Percentiles rank a stretch among this genome's conserved stretches.
These are phyloP conservation scores for Chydorus sphaericus DNA, from an alignment of 2,888 invertebrate genomes.

Conservation along the genomic window DNA sequence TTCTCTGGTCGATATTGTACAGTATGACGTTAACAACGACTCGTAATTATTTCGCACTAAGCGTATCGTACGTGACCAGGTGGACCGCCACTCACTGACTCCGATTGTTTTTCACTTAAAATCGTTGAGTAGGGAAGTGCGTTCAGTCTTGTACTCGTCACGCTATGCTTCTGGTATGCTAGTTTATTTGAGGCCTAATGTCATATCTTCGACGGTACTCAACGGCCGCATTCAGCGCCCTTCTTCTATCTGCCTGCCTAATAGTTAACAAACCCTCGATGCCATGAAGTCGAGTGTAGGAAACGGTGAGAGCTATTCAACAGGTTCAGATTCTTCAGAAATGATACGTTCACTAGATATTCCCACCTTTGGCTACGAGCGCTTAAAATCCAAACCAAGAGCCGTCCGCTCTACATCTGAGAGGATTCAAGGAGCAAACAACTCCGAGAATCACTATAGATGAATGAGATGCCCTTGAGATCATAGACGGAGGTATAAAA, in stretches of 20 bases:
- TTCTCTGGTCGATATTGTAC: too few relatives aligned
- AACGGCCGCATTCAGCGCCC: background rate
- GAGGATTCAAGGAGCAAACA: conserved; percentile 40
- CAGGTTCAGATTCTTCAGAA: conserved; percentile 9
- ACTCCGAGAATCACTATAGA: conserved; percentile 23
- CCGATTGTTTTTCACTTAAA: background rate
- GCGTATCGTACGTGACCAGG: too few relatives aligned
- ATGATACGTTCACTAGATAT: background rate
- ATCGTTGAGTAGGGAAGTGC: background rate
- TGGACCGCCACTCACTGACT: background rate
- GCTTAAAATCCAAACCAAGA: conserved; percentile 42
- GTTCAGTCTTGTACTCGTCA: background rate
- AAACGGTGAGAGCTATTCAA: background rate
- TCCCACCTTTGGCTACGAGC: background rate
- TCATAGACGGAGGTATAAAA: too few relatives aligned
- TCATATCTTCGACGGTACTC: background rate
- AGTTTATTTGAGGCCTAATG: background rate
- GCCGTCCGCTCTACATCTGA: conserved; percentile 64
- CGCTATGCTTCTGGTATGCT: too few relatives aligned
- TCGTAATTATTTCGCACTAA: too few relatives aligned
- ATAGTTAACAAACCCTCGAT: background rate
- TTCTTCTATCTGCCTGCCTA: background rate
- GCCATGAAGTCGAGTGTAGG: conserved; percentile 2
- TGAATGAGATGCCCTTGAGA: too few relatives aligned
- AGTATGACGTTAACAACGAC: too few relatives aligned